These are phyloP conservation scores for Coelopa frigida DNA, from an alignment of 1,140 invertebrate species.

Conservation along the genomic window DNA sequence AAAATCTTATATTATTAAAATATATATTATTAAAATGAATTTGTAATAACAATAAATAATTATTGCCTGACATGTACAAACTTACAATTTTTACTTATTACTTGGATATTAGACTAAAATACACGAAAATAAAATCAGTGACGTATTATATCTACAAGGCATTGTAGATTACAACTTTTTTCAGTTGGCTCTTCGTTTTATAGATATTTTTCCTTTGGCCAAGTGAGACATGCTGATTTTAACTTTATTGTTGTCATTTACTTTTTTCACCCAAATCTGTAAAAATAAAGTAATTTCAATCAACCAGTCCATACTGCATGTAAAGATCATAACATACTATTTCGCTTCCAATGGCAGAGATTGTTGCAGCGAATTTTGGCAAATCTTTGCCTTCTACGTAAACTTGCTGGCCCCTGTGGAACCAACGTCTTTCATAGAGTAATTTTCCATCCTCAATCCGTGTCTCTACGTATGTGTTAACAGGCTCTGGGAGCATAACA, in stretches of 20 bases:
- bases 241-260: constrained; percentile 69
- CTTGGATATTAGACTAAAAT: too few species aligned
- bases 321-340: constrained; percentile 56
- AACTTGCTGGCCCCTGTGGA: constrained; percentile 85
- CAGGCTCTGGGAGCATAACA: constrained; percentile 22
- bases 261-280: constrained; percentile 86
- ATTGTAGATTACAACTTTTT: constrained; percentile 2
- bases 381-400: constrained; percentile 84
- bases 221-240: constrained; percentile 77
- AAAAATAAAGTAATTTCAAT: constrained; percentile 34
- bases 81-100: too few species aligned
- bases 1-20: too few species aligned
- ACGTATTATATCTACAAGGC: constrained; percentile 5
- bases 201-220: constrained; percentile 77
- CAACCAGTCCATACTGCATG: constrained; percentile 1
- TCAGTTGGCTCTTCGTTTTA: constrained; percentile 74
- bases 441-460: constrained; percentile 92
- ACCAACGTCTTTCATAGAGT: constrained; percentile 90
- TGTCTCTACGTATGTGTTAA: constrained; percentile 58
- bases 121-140: constrained; percentile 5
- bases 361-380: constrained; percentile 73
- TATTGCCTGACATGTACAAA: too few species aligned
- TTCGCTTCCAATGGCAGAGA: constrained; percentile 82
- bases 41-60: too few species aligned
- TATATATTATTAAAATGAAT: too few species aligned